Evolutionary conservation across 2,888 invertebrate species (phyloP), one percentile per base, ranked within the genome.

Genomic region (Meghimatium bilineatum): DNA sequence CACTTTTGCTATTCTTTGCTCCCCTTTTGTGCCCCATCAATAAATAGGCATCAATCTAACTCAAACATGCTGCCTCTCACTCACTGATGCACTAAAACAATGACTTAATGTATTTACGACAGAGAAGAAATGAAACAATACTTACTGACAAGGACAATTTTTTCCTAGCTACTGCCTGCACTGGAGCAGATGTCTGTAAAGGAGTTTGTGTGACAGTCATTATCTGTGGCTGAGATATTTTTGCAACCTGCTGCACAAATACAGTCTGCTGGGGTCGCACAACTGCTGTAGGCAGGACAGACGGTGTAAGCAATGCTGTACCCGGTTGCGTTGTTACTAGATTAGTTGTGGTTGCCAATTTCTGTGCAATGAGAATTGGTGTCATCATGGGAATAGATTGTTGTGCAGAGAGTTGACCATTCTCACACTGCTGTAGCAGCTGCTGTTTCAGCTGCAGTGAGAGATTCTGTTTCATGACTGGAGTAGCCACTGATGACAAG

Each of bases 111-210:
- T 12, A 56, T 38, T 14, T 14, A 49, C 20, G 49, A 32, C 12
- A 44, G 60, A 75, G 36, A 81, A 2, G 44, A 52, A 49, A 1
- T 8, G 29, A 63, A 75, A 75, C 10, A 23, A 38, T 17, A 87
- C 92, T 90, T 88, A 94, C 94, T 49, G 93, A 93, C 6, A 94
- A 89, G 29, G 93, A 93, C 10, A 94, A 89, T 32, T 91, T 92
- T 85, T 92, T 93, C 85, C 92, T 93, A n/a, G 83, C 67, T 34
- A 75, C 63, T 63, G 75, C 26, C 10, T 44, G 80, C 1, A 34
- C 67, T 23, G 75, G 75, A 26, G 66, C 29, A 67, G 63, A 23
- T 34, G 71, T 29, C 17, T 67, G 52, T 44, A 75, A 29, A 3
- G 71, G 67, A 2, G 44, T 26, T 38, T 60, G 44, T 23, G 60